phyloP scores from a whole-genome alignment of 92 coral and sea anemone genomes.

The Anthopleura xanthogrammica region DNA sequence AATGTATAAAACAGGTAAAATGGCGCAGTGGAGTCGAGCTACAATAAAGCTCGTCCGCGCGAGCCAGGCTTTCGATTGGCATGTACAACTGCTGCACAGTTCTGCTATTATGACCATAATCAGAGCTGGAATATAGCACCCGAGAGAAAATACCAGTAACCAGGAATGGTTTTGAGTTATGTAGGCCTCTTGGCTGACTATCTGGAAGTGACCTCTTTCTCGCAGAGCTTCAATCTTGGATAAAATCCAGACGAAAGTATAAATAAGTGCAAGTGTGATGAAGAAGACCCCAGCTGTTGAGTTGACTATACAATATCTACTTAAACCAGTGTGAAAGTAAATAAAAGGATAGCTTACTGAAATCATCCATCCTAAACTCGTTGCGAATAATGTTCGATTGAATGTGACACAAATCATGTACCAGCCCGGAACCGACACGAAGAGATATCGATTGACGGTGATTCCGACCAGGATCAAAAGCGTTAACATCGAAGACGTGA shows the following conservation, averaged over 20 bases:
- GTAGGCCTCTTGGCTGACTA: constrained; percentile 22
- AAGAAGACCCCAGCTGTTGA: constrained; percentile 18
- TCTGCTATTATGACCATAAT: constrained; percentile 20
- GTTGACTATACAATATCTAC: constrained; percentile 21
- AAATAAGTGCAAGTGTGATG: constrained; percentile 16
- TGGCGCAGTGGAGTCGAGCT: constrained; percentile 32
- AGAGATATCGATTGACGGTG: constrained; percentile 46
- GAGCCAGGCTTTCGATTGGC: constrained; percentile 31
- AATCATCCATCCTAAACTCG: constrained; percentile 32
- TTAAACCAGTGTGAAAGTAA: constrained; percentile 36
- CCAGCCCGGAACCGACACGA: constrained; percentile 44
- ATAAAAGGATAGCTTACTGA: constrained; percentile 37
- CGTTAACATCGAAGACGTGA: constrained; percentile 27
- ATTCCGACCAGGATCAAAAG: constrained; percentile 26
- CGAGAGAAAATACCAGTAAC: constrained; percentile 25
- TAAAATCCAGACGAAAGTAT: constrained; percentile 20
- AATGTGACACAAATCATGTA: constrained; percentile 29
- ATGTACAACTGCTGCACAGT: constrained; percentile 11
- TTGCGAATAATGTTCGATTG: constrained; percentile 37
- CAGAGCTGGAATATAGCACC: constrained; percentile 18
- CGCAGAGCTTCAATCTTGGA: constrained; percentile 17
- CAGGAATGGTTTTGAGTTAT: constrained; percentile 12
- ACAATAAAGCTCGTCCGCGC: constrained; percentile 25
- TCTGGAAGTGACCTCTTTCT: constrained; percentile 11
- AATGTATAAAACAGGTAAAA: constrained; percentile 7